Evolutionary conservation across 2,888 invertebrate genomes (phyloP).

Genomic region (Ischnura elegans): DNA sequence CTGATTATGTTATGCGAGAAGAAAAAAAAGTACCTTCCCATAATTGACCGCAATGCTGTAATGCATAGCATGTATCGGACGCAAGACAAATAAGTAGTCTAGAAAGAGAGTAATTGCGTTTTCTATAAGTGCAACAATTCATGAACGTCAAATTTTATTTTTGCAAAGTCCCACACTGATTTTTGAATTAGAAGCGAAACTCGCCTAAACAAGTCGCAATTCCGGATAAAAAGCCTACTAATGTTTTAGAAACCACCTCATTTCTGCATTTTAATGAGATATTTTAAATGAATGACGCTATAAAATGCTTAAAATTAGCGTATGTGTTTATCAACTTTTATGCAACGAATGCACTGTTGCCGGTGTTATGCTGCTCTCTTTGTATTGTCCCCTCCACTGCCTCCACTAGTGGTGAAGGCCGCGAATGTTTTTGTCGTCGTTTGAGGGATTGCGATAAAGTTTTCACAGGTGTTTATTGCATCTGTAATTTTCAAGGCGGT

Average conservation of each 20-base stretch:
- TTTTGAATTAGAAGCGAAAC: conserved; percentile 13
- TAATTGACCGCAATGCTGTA: neutral
- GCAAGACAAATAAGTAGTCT: neutral
- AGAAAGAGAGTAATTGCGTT: neutral
- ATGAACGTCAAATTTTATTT: neutral
- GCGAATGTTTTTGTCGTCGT: neutral
- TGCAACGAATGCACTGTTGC: neutral
- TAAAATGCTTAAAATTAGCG: neutral
- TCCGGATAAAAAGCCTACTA: neutral
- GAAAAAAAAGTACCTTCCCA: neutral
- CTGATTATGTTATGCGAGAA: conserved; percentile 13
- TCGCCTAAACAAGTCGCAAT: neutral
- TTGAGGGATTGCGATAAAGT: neutral
- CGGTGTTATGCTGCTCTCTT: neutral
- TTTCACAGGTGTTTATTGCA: neutral
- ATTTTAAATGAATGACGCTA: neutral
- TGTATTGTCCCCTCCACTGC: neutral
- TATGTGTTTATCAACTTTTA: neutral
- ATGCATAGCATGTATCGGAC: neutral
- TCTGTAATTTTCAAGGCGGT: neutral
- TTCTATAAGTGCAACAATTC: neutral
- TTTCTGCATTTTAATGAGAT: neutral
- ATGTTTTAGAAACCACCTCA: neutral
- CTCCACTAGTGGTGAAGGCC: neutral
- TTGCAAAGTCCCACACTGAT: conserved; percentile 37